Evolutionary conservation across 2,888 invertebrate species (phyloP).

Genomic region (Ochropleura leucogaster): DNA sequence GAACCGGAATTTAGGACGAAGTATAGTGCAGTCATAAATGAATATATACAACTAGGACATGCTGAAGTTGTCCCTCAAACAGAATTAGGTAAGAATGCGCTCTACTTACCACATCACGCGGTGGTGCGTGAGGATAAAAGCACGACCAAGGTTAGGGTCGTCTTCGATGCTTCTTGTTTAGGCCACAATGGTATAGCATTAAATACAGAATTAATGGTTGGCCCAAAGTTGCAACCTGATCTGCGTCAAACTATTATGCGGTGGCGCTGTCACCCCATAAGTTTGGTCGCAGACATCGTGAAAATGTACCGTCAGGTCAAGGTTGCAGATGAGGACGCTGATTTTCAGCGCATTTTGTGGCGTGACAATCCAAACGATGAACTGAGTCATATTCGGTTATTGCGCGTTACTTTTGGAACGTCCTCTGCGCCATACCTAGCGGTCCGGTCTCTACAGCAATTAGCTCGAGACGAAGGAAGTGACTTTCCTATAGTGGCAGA

Average conservation of each 20-base stretch:
- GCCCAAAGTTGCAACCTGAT: neutral
- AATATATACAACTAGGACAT: conserved; percentile 1
- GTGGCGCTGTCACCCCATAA: neutral
- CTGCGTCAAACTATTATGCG: neutral
- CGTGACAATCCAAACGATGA: neutral
- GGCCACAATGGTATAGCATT: neutral
- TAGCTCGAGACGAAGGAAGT: neutral
- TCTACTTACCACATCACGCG: neutral
- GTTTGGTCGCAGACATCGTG: neutral
- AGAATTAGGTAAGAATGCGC: neutral
- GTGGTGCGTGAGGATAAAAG: no score
- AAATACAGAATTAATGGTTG: neutral
- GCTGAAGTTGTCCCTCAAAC: neutral
- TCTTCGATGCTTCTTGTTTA: no score
- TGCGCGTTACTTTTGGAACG: neutral
- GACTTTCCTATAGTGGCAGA: neutral
- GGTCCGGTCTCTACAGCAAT: neutral
- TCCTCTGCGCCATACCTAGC: neutral
- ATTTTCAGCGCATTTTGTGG: conserved; percentile 1
- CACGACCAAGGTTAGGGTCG: no score
- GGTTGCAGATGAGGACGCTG: neutral
- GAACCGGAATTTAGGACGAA: neutral
- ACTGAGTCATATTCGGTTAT: neutral
- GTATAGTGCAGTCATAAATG: conserved; percentile 2
- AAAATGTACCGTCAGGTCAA: neutral